These are phyloP conservation scores for Rana temporaria DNA, from an alignment of 2,113 vertebrate genomes.

Conservation along the genomic window DNA sequence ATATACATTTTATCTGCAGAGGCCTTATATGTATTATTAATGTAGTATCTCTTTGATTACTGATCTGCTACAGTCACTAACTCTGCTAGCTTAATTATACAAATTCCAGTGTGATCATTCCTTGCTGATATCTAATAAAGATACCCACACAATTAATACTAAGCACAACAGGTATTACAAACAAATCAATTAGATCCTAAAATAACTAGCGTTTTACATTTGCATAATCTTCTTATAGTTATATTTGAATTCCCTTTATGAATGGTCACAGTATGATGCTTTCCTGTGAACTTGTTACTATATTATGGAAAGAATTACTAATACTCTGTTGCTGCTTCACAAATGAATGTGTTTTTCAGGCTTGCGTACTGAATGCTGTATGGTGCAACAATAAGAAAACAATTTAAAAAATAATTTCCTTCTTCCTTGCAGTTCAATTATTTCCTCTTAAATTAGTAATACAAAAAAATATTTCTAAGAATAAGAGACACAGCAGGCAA, in stretches of 20 bases:
- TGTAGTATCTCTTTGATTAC: conserved; percentile 13
- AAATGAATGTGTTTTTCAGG: conserved; percentile 38
- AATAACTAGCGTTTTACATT: conserved; percentile 48
- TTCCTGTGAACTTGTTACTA: conserved; percentile 42
- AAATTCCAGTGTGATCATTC: conserved; percentile 15
- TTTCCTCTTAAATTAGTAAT: conserved; percentile 42
- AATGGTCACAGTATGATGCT: conserved; percentile 46
- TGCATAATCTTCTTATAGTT: conserved; percentile 57
- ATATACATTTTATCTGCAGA: conserved; percentile 8
- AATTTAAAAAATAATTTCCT: conserved; percentile 39
- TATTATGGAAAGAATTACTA: conserved; percentile 40
- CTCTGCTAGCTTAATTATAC: conserved; percentile 32
- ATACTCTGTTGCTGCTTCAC: conserved; percentile 15
- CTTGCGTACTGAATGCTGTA: conserved; percentile 26
- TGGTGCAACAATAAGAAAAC: conserved; percentile 35
- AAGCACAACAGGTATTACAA: conserved; percentile 48
- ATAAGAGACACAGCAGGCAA: conserved; percentile 23
- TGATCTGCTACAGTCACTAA: conserved; percentile 19
- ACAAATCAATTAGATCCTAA: conserved; percentile 53
- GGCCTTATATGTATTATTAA: not conserved
- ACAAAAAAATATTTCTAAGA: conserved; percentile 36
- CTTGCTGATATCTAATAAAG: conserved; percentile 58
- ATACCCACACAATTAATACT: conserved; percentile 51
- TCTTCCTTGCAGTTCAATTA: conserved; percentile 36
- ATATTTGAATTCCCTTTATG: conserved; percentile 54